Percentiles rank a stretch among this genome's conserved stretches.
phyloP scores from a whole-genome alignment of 2,888 invertebrate species.

The Drosophila paracracens region DNA sequence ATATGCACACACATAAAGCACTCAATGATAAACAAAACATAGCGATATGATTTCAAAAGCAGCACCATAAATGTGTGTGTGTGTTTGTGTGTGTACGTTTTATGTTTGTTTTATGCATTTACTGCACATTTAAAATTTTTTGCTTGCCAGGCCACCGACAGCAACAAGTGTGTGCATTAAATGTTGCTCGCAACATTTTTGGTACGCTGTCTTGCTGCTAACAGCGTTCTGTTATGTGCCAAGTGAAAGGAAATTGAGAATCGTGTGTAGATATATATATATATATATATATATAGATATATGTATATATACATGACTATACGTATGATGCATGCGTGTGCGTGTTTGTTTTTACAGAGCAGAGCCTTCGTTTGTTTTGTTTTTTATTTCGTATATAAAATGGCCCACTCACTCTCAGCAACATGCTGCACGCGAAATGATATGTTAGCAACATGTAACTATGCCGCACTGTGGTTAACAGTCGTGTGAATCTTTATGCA shows the following conservation, averaged over 20 bases:
- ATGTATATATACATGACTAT: constrained; percentile 12
- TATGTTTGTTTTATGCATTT: constrained; percentile 6
- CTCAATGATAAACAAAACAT: constrained; percentile 4
- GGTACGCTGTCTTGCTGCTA: constrained; percentile 17
- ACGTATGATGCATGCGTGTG: constrained; percentile 2
- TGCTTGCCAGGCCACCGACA: constrained; percentile 10
- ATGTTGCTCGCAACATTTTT: constrained; percentile 37
- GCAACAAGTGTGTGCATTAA: constrained; percentile 41
- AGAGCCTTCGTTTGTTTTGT: constrained; percentile 13
- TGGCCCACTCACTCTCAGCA: constrained; percentile 26
- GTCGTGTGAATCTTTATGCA: constrained; percentile 48
- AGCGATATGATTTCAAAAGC: not conserved
- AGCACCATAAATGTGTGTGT: not conserved
- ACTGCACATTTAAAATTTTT: constrained; percentile 9
- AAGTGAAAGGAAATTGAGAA: constrained; percentile 34
- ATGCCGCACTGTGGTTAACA: constrained; percentile 43
- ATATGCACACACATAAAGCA: constrained; percentile 6
- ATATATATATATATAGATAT: not conserved
- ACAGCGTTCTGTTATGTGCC: constrained; percentile 46
- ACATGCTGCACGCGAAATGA: constrained; percentile 36
- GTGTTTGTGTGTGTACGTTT: constrained; percentile 5
- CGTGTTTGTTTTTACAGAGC: not conserved
- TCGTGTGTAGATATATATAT: not conserved
- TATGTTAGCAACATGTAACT: constrained; percentile 24
- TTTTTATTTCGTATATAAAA: not conserved